phyloP scores from a whole-genome alignment of 1,140 invertebrate genomes.

The Andrena cerasifolii region DNA sequence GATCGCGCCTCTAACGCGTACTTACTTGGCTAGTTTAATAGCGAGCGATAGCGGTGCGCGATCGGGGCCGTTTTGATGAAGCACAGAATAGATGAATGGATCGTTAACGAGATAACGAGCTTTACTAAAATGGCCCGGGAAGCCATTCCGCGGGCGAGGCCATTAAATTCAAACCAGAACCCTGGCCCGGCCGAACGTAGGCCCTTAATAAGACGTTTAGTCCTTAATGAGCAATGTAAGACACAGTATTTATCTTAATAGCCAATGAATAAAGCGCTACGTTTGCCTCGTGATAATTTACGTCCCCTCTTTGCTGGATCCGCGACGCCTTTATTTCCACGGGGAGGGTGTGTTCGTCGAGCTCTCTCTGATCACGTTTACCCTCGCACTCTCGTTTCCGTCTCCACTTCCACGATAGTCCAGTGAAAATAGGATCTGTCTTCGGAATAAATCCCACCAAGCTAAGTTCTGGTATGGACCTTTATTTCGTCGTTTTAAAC shows the following conservation, averaged over 20 bases:
- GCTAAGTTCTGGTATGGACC: no score
- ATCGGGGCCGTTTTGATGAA: slow-evolving; percentile 49
- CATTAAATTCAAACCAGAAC: slow-evolving; percentile 52
- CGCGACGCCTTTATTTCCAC: not conserved
- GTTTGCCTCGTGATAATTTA: slow-evolving; percentile 5
- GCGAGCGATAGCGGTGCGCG: not conserved
- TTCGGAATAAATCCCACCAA: no score
- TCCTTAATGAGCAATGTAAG: slow-evolving; percentile 47
- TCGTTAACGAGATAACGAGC: slow-evolving; percentile 66
- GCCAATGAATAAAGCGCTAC: slow-evolving; percentile 7
- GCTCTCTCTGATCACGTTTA: not conserved
- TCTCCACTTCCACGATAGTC: not conserved
- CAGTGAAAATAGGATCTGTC: no score
- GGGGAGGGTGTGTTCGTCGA: no score
- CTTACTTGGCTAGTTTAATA: no score
- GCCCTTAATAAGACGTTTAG: slow-evolving; percentile 53
- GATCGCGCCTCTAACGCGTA: not conserved
- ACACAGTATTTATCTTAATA: slow-evolving; percentile 35
- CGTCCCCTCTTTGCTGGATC: not conserved
- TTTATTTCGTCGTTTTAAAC: no score
- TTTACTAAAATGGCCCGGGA: slow-evolving; percentile 40
- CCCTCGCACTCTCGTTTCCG: not conserved
- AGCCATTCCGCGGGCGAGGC: slow-evolving; percentile 42
- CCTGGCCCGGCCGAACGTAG: slow-evolving; percentile 19
- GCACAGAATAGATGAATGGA: slow-evolving; percentile 58